Percentiles rank a stretch among this genome's conserved stretches.
These are phyloP conservation scores for Babylonia areolata DNA, from an alignment of 1,140 invertebrate genomes.

Conservation along the genomic window DNA sequence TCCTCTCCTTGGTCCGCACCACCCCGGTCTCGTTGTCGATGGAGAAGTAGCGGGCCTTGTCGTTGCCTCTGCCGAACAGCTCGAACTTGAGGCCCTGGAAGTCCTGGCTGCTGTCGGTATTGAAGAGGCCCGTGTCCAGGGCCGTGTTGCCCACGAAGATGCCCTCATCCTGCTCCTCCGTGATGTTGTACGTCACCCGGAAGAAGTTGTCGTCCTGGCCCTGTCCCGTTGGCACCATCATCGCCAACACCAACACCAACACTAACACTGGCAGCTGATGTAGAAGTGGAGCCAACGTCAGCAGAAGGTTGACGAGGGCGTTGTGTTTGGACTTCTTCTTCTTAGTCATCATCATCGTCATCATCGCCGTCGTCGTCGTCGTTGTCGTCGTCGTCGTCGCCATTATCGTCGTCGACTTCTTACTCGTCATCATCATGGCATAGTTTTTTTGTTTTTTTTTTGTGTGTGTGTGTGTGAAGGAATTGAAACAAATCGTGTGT, in stretches of 20 bases:
- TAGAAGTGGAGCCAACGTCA: too few relatives aligned
- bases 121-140: slow-evolving; percentile 27
- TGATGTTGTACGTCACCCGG: slow-evolving; percentile 32
- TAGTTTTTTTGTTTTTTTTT: not conserved
- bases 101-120: slow-evolving; percentile 14
- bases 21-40: slow-evolving; percentile 47
- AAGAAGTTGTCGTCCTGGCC: slow-evolving; percentile 9
- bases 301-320: not conserved
- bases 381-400: not conserved
- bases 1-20: slow-evolving; percentile 38
- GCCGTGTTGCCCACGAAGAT: slow-evolving; percentile 40
- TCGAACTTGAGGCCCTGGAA: slow-evolving; percentile 34
- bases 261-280: too few relatives aligned
- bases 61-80: slow-evolving; percentile 34
- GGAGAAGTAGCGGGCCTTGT: slow-evolving; percentile 37
- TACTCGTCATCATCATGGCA: not conserved
- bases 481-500: too few relatives aligned
- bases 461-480: too few relatives aligned
- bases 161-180: slow-evolving; percentile 29
- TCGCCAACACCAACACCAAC: too few relatives aligned
- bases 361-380: not conserved
- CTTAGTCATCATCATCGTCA: not conserved
- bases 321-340: not conserved
- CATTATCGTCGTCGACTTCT: not conserved
- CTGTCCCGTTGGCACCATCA: not conserved